phyloP scores from a whole-genome alignment of 1,140 invertebrate genomes.

The Tetramorium alpestre region DNA sequence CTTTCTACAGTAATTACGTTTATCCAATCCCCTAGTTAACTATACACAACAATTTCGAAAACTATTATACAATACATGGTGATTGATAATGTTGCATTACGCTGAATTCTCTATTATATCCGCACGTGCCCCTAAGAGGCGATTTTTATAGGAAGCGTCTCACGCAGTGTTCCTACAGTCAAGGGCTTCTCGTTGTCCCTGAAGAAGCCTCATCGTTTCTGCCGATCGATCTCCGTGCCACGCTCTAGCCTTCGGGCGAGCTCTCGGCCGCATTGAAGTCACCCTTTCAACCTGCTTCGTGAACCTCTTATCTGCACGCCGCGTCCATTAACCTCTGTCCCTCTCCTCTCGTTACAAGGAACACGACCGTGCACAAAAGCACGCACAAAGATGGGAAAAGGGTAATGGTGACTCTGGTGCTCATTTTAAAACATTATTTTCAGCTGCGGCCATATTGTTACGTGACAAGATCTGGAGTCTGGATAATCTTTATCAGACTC shows the following conservation, averaged over 20 bases:
- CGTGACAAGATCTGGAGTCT: slow-evolving; percentile 7
- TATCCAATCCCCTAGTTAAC: neutral
- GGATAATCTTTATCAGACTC: slow-evolving; percentile 9
- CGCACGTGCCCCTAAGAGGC: neutral
- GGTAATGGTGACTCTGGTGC: neutral
- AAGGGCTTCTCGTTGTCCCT: slow-evolving; percentile 52
- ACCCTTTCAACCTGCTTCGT: slow-evolving; percentile 56
- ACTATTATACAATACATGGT: neutral
- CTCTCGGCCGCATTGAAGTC: slow-evolving; percentile 52
- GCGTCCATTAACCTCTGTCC: slow-evolving; percentile 61
- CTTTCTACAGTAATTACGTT: neutral
- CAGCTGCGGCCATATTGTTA: neutral
- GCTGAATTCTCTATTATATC: slow-evolving; percentile 24
- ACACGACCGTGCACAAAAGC: slow-evolving; percentile 38
- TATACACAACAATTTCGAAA: neutral
- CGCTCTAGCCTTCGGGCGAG: slow-evolving; percentile 31
- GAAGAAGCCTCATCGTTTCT: slow-evolving; percentile 52
- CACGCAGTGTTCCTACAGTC: slow-evolving; percentile 1
- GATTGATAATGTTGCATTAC: slow-evolving; percentile 23
- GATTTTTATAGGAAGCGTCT: slow-evolving; percentile 5
- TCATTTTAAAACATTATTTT: slow-evolving; percentile 20
- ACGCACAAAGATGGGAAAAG: slow-evolving; percentile 41
- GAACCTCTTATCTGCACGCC: slow-evolving; percentile 55
- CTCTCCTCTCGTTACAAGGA: slow-evolving; percentile 39
- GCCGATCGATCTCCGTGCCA: slow-evolving; percentile 34